Evolutionary conservation across 1,140 invertebrate genomes (phyloP), one percentile per base, ranked within the genome.

Genomic region (Diorhabda carinulata): DNA sequence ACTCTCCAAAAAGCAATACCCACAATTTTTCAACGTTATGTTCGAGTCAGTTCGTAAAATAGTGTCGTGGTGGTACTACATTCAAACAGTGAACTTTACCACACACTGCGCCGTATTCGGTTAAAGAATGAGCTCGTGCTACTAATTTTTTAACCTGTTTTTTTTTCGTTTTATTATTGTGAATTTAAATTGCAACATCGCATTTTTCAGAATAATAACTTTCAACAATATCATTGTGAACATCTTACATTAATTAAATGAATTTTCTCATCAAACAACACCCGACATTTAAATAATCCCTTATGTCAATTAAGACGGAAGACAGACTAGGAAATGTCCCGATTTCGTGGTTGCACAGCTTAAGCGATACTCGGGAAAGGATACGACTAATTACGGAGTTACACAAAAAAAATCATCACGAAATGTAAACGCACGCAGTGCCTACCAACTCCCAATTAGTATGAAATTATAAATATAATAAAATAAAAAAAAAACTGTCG

Each of bases 1-100:
- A 66, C 57, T 66, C 64, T 56, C 64, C 64, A 66, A 66, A 66
- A 66, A 66, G 64, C 64, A 66, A 66, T 66, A 66, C 64, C 57
- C 64, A 43, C 57, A 66, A 66, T 58, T 66, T 66, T 66, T 66
- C n/a, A 41, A 66, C 64, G 56, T 66, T 66, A 66, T 66, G 47
- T 7, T 66, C 64, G n/a, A 57, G 47, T 40, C 47, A 25, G 9
- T n/a, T 44, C 56, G 44, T 66, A 66, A 66, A 66, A 66, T 66
- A 63, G 45, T 25, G 25, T 25, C 25, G 25, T 25, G 25, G 25
- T 25, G 42, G 42, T 57, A 66, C 64, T 56, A 57, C 57, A 57
- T 66, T 57, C 64, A 66, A 66, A 66, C 64, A 66, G 56, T 57
- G 42, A 57, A 10, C 64, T 42, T 7, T 66, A 66, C 64, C 64